Evolutionary conservation across 2,888 invertebrate genomes (phyloP), one percentile per base, ranked within the genome.

Genomic region (Ornithoptera alexandrae): DNA sequence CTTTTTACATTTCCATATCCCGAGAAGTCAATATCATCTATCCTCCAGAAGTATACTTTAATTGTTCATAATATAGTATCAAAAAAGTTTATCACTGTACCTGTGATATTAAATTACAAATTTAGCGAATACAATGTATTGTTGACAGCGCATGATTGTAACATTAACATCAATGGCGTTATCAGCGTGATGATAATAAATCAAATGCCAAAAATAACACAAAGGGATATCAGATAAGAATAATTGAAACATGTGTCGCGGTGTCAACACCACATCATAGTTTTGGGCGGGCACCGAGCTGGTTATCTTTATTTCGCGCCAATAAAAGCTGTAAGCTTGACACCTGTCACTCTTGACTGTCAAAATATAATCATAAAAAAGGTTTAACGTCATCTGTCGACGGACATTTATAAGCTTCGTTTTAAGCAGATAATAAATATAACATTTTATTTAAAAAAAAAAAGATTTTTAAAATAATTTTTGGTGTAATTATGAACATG

Each of bases 181-280:
- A 62, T 66, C 62, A 62, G 66, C 5, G 42, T 57, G 56, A 62
- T 65, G 64, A 70, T 66, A 46, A 65, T 65, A 69, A 72, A 74
- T 67, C 66, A 72, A 72, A 71, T 72, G 70, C 63, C 66, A 75
- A 74, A 73, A 76, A 81, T 78, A 65, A 65, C 10, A 56, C 53
- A 64, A 78, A 78, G 78, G 84, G 82, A 87, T 87, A 87, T 79
- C 75, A 70, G 90, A 90, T 90, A 90, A 88, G 74, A 85, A 82
- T 89, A 88, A 90, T 90, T 89, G 89, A 89, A 90, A 90, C 90
- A 90, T 90, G 90, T 92, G 91, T 87, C 80, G 76, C 72, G 74
- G 78, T 80, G 75, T 73, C 72, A 76, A 75, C 81, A 81, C 82
- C 78, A 69, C 42, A 22, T 71, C 75, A 77, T 81, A 79, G 80